Evolutionary conservation across 2,888 invertebrate species (phyloP).

Genomic region (Hydrotaea diabolus): DNA sequence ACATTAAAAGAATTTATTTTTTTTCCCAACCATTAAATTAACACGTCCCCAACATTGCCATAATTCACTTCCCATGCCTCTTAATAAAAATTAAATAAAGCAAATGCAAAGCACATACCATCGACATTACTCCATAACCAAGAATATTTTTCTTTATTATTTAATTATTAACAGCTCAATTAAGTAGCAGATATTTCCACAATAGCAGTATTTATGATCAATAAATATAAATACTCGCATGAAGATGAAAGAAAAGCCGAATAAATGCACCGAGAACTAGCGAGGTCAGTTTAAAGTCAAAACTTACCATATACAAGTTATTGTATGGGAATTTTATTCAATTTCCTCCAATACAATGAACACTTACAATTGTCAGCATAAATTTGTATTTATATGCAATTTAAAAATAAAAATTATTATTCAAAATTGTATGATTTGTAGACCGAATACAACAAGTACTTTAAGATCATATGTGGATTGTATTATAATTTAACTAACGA

Average conservation of each 20-base stretch:
- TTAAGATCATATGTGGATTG: too few relatives aligned
- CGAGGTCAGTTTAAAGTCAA: not conserved
- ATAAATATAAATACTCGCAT: not conserved
- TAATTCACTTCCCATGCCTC: not conserved
- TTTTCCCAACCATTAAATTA: too few relatives aligned
- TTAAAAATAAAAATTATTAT: not conserved
- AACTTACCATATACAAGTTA: not conserved
- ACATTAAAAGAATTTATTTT: too few relatives aligned
- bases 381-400: not conserved
- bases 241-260: not conserved
- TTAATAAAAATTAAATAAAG: too few relatives aligned
- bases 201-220: not conserved
- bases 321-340: too few relatives aligned
- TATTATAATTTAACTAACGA: too few relatives aligned
- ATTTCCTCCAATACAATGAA: not conserved
- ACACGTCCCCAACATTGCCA: not conserved
- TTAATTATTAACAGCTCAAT: slow-evolving; percentile 27
- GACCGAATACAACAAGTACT: too few relatives aligned
- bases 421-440: not conserved
- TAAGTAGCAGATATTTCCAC: not conserved
- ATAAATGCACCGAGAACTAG: not conserved
- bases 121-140: slow-evolving; percentile 12
- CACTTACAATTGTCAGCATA: not conserved
- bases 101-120: not conserved
- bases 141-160: slow-evolving; percentile 11